Conservation (phyloP, 2,113 vertebrate genomes). For the Campylomormyrus numenius region DNA sequence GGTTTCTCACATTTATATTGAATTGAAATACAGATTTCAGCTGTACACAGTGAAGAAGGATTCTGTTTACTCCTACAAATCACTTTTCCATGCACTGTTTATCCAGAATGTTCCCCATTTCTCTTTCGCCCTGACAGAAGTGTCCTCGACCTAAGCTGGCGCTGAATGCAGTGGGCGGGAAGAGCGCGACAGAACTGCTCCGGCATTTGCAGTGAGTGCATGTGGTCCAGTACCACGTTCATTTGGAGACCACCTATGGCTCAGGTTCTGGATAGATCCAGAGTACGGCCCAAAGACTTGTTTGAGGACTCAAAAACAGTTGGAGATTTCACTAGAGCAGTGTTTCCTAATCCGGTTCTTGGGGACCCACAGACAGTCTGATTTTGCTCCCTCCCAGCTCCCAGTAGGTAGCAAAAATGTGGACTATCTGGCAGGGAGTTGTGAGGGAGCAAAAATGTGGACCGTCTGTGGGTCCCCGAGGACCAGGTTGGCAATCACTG, state of each 20-base stretch:
- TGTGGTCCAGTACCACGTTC: not conserved
- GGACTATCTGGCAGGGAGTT: not conserved
- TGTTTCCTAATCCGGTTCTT: not conserved
- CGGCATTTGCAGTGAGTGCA: constrained; percentile 79
- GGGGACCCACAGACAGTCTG: not conserved
- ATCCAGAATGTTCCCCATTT: not conserved
- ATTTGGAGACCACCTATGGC: not conserved
- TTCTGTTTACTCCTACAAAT: not conserved
- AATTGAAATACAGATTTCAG: not conserved
- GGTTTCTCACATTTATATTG: not conserved
- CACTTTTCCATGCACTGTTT: not conserved
- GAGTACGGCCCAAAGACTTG: not conserved
- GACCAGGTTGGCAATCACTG: not conserved
- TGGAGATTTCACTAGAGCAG: not conserved
- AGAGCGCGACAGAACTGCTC: constrained; percentile 84
- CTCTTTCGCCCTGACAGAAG: constrained; percentile 48
- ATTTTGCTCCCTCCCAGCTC: not conserved
- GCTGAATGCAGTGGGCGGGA: constrained; percentile 87
- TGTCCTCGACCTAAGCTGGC: constrained; percentile 76
- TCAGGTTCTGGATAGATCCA: not conserved
- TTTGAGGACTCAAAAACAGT: not conserved
- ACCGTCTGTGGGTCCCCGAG: not conserved
- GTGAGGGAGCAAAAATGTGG: not conserved
- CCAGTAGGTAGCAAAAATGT: not conserved
- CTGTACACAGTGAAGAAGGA: not conserved